A percentile compares a stretch with the other conserved stretches of the same genome.
phyloP scores from a whole-genome alignment of 2,888 invertebrate genomes.

The Drosophila birchii region DNA sequence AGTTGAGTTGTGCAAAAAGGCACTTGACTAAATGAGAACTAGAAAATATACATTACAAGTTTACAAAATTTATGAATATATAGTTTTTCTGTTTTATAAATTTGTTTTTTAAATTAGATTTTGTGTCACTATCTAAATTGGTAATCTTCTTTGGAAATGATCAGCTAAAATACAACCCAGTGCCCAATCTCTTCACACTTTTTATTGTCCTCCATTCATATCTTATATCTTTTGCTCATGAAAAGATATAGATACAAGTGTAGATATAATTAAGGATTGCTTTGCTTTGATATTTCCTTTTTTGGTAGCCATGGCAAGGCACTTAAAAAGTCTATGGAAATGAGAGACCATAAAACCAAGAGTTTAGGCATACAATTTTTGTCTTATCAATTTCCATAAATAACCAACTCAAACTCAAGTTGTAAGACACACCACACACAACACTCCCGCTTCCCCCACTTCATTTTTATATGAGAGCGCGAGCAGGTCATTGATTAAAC shows the following conservation, averaged over 20 bases:
- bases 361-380: slow-evolving; percentile 38
- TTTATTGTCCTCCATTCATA: slow-evolving; percentile 13
- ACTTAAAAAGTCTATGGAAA: slow-evolving; percentile 36
- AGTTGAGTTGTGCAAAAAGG: slow-evolving; percentile 9
- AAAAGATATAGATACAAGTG: slow-evolving; percentile 11
- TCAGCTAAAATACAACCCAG: not conserved
- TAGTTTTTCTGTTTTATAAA: not conserved
- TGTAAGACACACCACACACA: slow-evolving; percentile 13
- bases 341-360: slow-evolving; percentile 46
- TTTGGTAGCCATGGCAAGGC: slow-evolving; percentile 33
- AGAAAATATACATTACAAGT: not conserved
- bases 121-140: not conserved
- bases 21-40: not conserved
- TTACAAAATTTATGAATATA: not conserved
- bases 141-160: slow-evolving; percentile 2
- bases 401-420: slow-evolving; percentile 49
- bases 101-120: not conserved
- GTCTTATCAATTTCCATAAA: slow-evolving; percentile 74
- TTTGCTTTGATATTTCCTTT: slow-evolving; percentile 14
- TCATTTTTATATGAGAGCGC: slow-evolving; percentile 1
- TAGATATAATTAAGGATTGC: slow-evolving; percentile 16
- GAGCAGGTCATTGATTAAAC: slow-evolving; percentile 71
- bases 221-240: not conserved
- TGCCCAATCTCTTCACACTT: slow-evolving; percentile 17
- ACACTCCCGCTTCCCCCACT: not conserved